These are phyloP conservation scores for Drosophila insularis DNA, from an alignment of 1,140 invertebrate genomes.

Conservation along the genomic window DNA sequence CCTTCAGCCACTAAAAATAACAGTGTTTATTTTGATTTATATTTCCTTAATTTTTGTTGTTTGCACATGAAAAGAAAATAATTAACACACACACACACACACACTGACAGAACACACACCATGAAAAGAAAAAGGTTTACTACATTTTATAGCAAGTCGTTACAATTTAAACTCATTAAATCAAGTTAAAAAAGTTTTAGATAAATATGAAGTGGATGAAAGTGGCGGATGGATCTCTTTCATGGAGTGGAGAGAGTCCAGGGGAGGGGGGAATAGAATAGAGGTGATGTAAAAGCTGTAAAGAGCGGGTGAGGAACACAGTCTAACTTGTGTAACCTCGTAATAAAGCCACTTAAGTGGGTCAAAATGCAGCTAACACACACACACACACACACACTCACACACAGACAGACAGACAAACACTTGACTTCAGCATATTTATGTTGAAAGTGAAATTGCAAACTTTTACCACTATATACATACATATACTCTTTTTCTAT, in stretches of 20 bases:
- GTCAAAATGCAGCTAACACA: conserved; percentile 69
- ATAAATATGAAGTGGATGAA: conserved; percentile 35
- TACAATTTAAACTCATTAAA: conserved; percentile 79
- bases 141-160: conserved; percentile 51
- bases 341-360: conserved; percentile 81
- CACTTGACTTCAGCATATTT: conserved; percentile 64
- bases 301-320: conserved; percentile 12
- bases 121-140: background rate
- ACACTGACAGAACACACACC: background rate
- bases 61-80: conserved; percentile 58
- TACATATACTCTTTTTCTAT: conserved; percentile 14
- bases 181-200: conserved; percentile 76
- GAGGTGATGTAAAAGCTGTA: too few species aligned
- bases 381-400: conserved; percentile 16
- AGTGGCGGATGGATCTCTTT: background rate
- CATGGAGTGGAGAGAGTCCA: background rate
- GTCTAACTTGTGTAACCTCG: conserved; percentile 76
- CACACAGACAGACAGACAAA: conserved; percentile 23
- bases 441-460: conserved; percentile 79
- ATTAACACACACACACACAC: conserved; percentile 69
- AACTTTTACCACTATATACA: conserved; percentile 70
- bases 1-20: too few species aligned
- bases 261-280: background rate
- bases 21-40: background rate
- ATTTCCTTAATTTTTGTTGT: background rate